Percentiles rank a stretch among this genome's conserved stretches.
phyloP scores from a whole-genome alignment of 2,888 invertebrate genomes.

The Xestia c-nigrum region DNA sequence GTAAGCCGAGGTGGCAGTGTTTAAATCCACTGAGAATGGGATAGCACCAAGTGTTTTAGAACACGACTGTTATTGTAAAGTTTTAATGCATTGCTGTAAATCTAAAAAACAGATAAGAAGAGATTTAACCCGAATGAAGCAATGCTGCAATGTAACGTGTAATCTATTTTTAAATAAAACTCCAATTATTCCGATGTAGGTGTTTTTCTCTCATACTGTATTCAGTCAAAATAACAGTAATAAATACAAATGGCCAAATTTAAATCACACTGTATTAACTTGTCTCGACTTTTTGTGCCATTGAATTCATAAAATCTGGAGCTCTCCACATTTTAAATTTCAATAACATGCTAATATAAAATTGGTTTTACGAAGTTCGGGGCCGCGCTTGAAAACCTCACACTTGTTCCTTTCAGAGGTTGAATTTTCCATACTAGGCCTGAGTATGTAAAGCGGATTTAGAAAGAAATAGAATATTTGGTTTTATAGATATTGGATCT shows the following conservation, averaged over 20 bases:
- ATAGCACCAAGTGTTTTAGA: conserved; percentile 7
- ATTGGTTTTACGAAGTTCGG: conserved; percentile 61
- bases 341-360: conserved; percentile 67
- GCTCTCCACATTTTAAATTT: conserved; percentile 59
- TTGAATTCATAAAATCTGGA: conserved; percentile 46
- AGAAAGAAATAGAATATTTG: conserved; percentile 45
- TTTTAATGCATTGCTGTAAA: conserved; percentile 25
- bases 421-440: conserved; percentile 61
- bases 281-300: conserved; percentile 27
- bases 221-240: conserved; percentile 14
- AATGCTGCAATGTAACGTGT: neutral
- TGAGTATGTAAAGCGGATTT: conserved; percentile 59
- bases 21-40: conserved; percentile 35
- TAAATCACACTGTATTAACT: conserved; percentile 20
- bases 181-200: neutral
- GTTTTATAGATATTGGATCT: neutral
- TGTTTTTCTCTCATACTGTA: conserved; percentile 4
- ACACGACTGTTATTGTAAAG: neutral
- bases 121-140: neutral
- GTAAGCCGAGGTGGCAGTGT: conserved; percentile 43
- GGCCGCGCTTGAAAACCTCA: conserved; percentile 52
- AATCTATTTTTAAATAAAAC: conserved; percentile 4
- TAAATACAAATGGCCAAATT: conserved; percentile 33
- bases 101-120: neutral
- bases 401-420: conserved; percentile 61